Percentiles rank a stretch among this genome's conserved stretches.
These are phyloP conservation scores for Ceriagrion tenellum DNA, from an alignment of 2,888 invertebrate genomes.

Conservation along the genomic window DNA sequence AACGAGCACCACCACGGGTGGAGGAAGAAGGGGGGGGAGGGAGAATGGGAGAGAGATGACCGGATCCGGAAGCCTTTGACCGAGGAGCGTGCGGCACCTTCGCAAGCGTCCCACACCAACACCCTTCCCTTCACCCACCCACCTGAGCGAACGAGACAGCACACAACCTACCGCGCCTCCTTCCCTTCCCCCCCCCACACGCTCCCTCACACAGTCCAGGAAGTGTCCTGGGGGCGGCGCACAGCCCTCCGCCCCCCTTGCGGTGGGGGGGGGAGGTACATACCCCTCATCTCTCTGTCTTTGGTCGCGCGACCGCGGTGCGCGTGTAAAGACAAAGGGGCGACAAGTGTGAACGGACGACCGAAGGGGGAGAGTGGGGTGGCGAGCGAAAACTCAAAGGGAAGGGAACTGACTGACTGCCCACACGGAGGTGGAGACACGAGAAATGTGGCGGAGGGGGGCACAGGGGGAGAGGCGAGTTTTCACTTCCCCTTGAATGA, in stretches of 20 bases:
- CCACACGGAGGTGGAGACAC: too few relatives aligned
- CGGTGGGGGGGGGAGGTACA: too few relatives aligned
- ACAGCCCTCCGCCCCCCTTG: too few relatives aligned
- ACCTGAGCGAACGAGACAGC: too few relatives aligned
- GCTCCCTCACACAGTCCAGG: not conserved
- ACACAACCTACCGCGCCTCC: too few relatives aligned
- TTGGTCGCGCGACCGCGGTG: not conserved
- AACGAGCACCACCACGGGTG: too few relatives aligned
- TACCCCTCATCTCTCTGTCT: too few relatives aligned
- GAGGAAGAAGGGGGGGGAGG: not conserved
- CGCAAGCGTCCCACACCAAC: not conserved
- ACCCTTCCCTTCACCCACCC: too few relatives aligned
- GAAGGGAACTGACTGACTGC: too few relatives aligned
- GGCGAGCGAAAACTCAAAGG: not conserved
- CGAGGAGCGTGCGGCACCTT: not conserved
- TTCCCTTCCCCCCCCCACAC: not conserved
- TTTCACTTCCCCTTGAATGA: too few relatives aligned
- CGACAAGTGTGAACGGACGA: slow-evolving; percentile 10
- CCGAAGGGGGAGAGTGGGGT: not conserved
- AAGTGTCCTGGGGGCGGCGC: not conserved
- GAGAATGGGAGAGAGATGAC: not conserved
- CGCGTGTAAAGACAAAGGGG: slow-evolving; percentile 1
- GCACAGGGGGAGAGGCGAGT: too few relatives aligned
- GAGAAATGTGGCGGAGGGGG: too few relatives aligned
- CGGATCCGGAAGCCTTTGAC: slow-evolving; percentile 20